Evolutionary conservation across 2,888 invertebrate genomes (phyloP).

Genomic region (Drosophila anomalipes): DNA sequence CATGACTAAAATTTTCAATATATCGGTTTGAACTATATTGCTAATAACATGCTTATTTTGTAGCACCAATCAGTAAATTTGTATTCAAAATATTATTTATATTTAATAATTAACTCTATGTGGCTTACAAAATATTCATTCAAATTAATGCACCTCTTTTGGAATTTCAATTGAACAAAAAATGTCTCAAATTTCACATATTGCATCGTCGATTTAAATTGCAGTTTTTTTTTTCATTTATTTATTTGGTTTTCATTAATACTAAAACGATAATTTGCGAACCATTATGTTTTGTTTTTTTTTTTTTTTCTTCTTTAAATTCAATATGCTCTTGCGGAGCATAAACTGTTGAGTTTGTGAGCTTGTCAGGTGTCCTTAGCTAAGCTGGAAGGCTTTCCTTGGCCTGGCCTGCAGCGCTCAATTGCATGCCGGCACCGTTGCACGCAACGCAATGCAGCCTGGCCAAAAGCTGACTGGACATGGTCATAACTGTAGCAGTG

Average conservation of each 20-base stretch:
- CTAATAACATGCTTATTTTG: neutral
- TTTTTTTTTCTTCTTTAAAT: too few relatives aligned
- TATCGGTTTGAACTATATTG: neutral
- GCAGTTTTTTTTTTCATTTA: neutral
- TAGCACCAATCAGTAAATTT: neutral
- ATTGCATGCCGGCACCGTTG: conserved; percentile 53
- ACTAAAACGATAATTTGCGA: neutral
- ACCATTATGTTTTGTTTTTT: neutral
- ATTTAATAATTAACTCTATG: neutral
- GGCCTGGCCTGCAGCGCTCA: conserved; percentile 41
- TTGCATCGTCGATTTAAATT: neutral
- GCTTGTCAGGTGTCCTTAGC: conserved; percentile 55
- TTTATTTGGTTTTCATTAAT: neutral
- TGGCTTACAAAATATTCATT: neutral
- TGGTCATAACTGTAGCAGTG: conserved; percentile 40
- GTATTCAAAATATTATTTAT: neutral
- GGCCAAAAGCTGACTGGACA: conserved; percentile 35
- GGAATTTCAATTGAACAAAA: neutral
- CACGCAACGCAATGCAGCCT: conserved; percentile 53
- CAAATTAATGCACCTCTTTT: neutral
- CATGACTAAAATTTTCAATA: neutral
- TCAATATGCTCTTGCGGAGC: conserved; percentile 1
- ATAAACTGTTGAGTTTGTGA: conserved; percentile 20
- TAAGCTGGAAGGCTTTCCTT: conserved; percentile 64
- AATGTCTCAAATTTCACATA: neutral